These are phyloP conservation scores for Oncopodura yosiiana DNA, from an alignment of 1,140 invertebrate genomes.

Conservation along the genomic window DNA sequence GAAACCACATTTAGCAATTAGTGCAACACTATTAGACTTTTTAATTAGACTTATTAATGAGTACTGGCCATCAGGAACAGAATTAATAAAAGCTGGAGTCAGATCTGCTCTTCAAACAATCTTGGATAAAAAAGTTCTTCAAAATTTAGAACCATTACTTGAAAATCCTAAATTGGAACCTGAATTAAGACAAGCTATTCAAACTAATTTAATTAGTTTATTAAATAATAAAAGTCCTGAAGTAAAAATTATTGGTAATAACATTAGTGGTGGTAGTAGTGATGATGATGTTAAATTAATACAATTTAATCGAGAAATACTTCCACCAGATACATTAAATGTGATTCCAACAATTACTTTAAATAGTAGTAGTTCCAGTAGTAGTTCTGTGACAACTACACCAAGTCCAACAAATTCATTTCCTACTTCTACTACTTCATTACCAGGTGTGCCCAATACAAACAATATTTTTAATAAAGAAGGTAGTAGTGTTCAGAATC, in stretches of 20 bases:
- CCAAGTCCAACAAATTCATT: too few species aligned
- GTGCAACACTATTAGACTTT: conserved; percentile 88
- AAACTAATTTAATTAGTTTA: conserved; percentile 49
- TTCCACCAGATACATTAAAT: neutral
- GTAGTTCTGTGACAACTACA: neutral
- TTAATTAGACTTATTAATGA: conserved; percentile 87
- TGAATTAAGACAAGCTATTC: conserved; percentile 71
- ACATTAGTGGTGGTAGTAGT: conserved; percentile 77
- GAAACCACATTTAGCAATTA: conserved; percentile 87
- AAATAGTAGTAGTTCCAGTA: neutral
- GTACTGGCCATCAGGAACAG: conserved; percentile 73
- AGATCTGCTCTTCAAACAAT: conserved; percentile 86
- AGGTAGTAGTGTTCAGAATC: conserved; percentile 35
- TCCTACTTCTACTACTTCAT: too few species aligned
- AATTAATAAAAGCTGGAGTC: conserved; percentile 79
- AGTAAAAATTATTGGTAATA: conserved; percentile 57
- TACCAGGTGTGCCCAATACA: neutral
- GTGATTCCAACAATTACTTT: neutral
- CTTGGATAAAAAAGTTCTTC: conserved; percentile 84
- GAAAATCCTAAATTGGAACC: conserved; percentile 85
- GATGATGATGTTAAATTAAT: conserved; percentile 58
- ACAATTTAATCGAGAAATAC: conserved; percentile 46
- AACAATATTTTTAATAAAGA: conserved; percentile 18
- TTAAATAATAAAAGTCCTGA: conserved; percentile 15
- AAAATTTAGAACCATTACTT: conserved; percentile 79